phyloP scores from a whole-genome alignment of 2,888 invertebrate species.

The Adelognathus sp. region DNA sequence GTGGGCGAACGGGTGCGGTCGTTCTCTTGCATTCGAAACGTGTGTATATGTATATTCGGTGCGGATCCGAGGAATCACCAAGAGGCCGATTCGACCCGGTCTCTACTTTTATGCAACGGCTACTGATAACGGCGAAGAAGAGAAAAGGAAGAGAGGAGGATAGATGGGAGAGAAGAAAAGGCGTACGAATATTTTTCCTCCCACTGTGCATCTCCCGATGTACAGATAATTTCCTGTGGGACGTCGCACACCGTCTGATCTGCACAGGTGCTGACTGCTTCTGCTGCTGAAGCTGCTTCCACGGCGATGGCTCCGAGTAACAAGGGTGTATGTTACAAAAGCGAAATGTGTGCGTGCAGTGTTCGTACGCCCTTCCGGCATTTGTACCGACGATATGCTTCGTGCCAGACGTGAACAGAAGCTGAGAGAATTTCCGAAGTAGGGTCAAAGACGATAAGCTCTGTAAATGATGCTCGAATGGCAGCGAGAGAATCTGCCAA shows the following conservation, averaged over 20 bases:
- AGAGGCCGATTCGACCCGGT: constrained; percentile 9
- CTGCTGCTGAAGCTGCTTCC: background rate
- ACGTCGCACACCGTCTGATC: background rate
- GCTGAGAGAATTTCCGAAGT: no score
- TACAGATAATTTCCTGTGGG: constrained; percentile 5
- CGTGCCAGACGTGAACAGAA: no score
- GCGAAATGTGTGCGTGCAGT: background rate
- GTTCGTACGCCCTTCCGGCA: no score
- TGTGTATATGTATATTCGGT: no score
- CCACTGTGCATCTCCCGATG: background rate
- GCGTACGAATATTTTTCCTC: background rate
- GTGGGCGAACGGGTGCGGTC: constrained; percentile 2
- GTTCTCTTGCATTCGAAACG: background rate
- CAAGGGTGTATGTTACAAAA: background rate
- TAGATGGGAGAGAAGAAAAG: constrained; percentile 1
- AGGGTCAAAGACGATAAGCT: no score
- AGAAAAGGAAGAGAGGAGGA: no score
- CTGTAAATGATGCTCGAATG: background rate
- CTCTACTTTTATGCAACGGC: background rate
- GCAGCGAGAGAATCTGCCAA: no score
- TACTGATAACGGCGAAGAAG: constrained; percentile 1
- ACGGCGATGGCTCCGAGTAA: background rate
- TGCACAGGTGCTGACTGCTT: background rate
- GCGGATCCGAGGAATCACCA: background rate
- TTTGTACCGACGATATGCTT: no score